phyloP scores from a whole-genome alignment of 2,888 invertebrate species.

The Megastigmus dorsalis region DNA sequence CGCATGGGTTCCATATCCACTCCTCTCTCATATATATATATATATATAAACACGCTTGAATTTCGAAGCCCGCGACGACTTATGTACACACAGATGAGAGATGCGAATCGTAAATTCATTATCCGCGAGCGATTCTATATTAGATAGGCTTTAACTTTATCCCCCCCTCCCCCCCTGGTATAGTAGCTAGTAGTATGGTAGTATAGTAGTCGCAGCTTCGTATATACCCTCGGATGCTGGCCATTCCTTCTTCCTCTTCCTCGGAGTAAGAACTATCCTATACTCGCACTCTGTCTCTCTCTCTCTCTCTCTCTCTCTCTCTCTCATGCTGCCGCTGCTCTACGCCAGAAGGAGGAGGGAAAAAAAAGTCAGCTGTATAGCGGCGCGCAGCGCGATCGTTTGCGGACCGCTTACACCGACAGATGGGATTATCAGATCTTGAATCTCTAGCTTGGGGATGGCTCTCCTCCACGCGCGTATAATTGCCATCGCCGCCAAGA shows the following conservation, averaged over 20 bases:
- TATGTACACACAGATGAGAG: too few species aligned
- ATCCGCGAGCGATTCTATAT: conserved; percentile 55
- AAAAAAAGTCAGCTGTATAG: too few species aligned
- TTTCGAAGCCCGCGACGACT: too few species aligned
- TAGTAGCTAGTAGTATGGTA: too few species aligned
- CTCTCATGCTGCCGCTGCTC: background rate
- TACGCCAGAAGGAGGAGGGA: background rate
- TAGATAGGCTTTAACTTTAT: conserved; percentile 13
- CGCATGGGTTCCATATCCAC: too few species aligned
- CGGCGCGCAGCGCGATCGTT: too few species aligned
- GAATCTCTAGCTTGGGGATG: conserved; percentile 71
- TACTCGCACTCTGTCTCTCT: background rate
- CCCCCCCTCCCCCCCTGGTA: background rate
- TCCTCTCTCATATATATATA: too few species aligned
- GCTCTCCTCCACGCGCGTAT: conserved; percentile 67
- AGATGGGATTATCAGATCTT: conserved; percentile 72
- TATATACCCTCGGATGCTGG: background rate
- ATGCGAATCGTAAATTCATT: conserved; percentile 33
- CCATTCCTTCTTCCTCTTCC: background rate
- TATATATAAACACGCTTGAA: too few species aligned
- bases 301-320: background rate
- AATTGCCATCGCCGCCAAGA: conserved; percentile 66
- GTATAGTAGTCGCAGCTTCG: background rate
- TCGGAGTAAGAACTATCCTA: background rate
- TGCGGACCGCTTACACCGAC: conserved; percentile 70